Evolutionary conservation across 2,113 vertebrate species (phyloP), one percentile per base, ranked within the genome.

Genomic region (Chamaea fasciata): DNA sequence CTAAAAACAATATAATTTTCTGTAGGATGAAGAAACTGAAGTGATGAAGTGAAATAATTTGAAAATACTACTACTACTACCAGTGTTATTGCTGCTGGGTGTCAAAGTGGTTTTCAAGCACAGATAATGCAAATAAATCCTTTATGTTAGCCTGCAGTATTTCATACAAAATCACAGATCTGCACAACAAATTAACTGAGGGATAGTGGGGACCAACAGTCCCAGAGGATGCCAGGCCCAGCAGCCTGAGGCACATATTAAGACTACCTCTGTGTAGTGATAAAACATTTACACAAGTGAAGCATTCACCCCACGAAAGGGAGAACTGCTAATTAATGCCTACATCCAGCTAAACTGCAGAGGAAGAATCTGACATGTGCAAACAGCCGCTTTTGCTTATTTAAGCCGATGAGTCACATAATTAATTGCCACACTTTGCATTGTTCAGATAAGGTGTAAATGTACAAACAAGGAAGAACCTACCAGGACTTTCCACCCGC

Each of bases 401-500:
- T 95, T 80, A 91, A 89, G 69, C n/a, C 17, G 11, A 57, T 81
- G 86, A 93, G 52, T 94, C 90, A 94, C 62, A 7, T 44, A 84
- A 90, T 78, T 90, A 89, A 92, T 83, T 65, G 73, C 71, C 80
- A 87, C 55, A 78, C 64, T 89, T 79, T 37, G 57, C 77, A 78
- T 81, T 79, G 86, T 28, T 96, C 78, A 91, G 84, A 89, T 95
- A 94, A 95, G 74, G 63, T 73, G 35, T 53, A 76, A 94, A 87
- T 67, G 89, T 46, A 86, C 85, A 89, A 90, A 91, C 64, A 82
- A 87, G 90, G 87, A 82, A 94, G 69, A 92, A 97, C 99, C 97
- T 97, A 99, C 99, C 99, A 77, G 99, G 99, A 96, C 99, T 99
- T 92, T 99, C 99, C 53, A 99, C 99, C 14, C 99, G 97, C 97